Conservation (phyloP, 2,797 vertebrate species). For the Melopsittacus undulatus region DNA sequence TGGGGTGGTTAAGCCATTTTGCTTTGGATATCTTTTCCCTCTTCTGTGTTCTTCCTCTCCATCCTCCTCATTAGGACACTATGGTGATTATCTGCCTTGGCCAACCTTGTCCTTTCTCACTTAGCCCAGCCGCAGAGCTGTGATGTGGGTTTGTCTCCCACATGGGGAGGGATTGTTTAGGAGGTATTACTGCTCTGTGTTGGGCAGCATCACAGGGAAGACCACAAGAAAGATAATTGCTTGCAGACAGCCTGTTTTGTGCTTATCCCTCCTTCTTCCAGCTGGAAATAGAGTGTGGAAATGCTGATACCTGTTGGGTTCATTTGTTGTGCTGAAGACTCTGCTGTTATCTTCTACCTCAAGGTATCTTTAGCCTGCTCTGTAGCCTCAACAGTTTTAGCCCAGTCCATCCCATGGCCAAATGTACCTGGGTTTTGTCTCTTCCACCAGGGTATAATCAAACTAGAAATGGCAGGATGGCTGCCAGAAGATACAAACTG, state of each 20-base stretch:
- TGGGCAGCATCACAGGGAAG: neutral
- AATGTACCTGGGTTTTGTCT: neutral
- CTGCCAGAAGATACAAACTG: neutral
- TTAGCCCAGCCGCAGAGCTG: neutral
- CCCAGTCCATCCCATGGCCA: neutral
- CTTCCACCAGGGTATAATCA: neutral
- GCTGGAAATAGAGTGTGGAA: neutral
- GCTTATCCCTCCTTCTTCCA: neutral
- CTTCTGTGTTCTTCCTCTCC: neutral
- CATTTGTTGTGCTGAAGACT: neutral
- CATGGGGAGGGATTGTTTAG: accelerated
- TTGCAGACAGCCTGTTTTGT: neutral
- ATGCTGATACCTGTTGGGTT: neutral
- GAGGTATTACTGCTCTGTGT: neutral
- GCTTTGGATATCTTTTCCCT: neutral
- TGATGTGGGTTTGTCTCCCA: neutral
- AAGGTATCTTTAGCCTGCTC: neutral
- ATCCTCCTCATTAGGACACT: neutral
- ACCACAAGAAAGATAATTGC: accelerated
- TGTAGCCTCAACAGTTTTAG: neutral
- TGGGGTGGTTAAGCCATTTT: neutral
- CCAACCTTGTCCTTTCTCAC: neutral
- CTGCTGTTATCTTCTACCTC: neutral
- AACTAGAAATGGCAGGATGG: neutral
- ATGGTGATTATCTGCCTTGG: neutral